Percentiles rank a stretch among this genome's conserved stretches.
phyloP scores from a whole-genome alignment of 2,113 vertebrate species.

The Ciconia maguari region DNA sequence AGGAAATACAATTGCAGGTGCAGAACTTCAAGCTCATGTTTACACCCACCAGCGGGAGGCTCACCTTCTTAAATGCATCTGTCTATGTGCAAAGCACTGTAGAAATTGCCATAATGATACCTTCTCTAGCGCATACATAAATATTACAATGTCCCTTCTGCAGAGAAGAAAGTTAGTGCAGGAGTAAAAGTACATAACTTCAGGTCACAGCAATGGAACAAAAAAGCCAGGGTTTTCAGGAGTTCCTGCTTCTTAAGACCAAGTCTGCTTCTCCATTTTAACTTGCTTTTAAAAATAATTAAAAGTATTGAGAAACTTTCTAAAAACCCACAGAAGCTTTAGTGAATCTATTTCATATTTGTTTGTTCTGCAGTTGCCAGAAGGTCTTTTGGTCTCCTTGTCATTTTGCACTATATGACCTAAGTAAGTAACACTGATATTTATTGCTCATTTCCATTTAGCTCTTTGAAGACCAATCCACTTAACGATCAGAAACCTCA shows the following conservation, averaged over 20 bases:
- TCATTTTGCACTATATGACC: slow-evolving; percentile 62
- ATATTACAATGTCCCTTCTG: slow-evolving; percentile 9
- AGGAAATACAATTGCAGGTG: slow-evolving; percentile 46
- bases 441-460: slow-evolving; percentile 72
- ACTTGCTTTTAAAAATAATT: neutral
- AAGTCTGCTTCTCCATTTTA: neutral
- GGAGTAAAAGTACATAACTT: neutral
- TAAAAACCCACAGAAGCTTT: neutral
- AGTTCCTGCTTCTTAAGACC: neutral
- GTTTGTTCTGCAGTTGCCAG: slow-evolving; percentile 50
- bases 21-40: slow-evolving; percentile 45
- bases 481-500: slow-evolving; percentile 75
- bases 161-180: neutral
- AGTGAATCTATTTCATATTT: neutral
- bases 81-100: slow-evolving; percentile 56
- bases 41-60: slow-evolving; percentile 34
- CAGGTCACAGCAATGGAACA: neutral
- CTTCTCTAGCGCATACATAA: neutral
- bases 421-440: slow-evolving; percentile 70
- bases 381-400: slow-evolving; percentile 60
- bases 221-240: neutral
- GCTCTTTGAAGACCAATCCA: slow-evolving; percentile 71
- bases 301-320: neutral
- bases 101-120: slow-evolving; percentile 20
- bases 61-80: slow-evolving; percentile 33